Evolutionary conservation across 2,797 vertebrate genomes (phyloP).

Genomic region (Chloroceryle inda): DNA sequence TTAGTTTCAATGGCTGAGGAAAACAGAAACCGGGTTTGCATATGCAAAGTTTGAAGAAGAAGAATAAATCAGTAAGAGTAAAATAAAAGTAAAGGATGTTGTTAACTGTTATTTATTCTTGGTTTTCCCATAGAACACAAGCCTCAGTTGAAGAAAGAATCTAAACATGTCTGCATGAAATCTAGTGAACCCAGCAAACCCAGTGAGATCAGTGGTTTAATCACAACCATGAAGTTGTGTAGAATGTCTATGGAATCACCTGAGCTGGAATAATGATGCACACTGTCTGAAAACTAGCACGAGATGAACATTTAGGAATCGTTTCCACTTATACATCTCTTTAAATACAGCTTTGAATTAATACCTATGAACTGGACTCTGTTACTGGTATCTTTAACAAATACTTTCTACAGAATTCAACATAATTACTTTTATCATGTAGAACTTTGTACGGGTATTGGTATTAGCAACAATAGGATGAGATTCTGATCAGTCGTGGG

Average conservation of each 20-base stretch:
- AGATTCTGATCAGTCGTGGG: background rate
- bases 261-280: background rate
- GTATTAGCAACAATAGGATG: background rate
- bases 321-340: background rate
- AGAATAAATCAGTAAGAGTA: background rate
- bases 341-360: background rate
- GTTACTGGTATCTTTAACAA: background rate
- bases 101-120: background rate
- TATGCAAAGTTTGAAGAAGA: background rate
- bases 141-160: background rate
- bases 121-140: background rate
- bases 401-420: background rate
- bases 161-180: background rate
- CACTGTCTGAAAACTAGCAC: background rate
- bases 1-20: background rate
- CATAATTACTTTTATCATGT: background rate
- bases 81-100: conserved; percentile 4
- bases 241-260: background rate
- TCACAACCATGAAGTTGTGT: background rate
- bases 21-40: background rate
- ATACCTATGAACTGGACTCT: background rate
- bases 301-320: background rate
- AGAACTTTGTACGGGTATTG: background rate
- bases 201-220: background rate
- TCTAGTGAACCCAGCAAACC: background rate